Evolutionary conservation across 2,888 invertebrate species (phyloP).

Genomic region (Drosophila maculinotata): DNA sequence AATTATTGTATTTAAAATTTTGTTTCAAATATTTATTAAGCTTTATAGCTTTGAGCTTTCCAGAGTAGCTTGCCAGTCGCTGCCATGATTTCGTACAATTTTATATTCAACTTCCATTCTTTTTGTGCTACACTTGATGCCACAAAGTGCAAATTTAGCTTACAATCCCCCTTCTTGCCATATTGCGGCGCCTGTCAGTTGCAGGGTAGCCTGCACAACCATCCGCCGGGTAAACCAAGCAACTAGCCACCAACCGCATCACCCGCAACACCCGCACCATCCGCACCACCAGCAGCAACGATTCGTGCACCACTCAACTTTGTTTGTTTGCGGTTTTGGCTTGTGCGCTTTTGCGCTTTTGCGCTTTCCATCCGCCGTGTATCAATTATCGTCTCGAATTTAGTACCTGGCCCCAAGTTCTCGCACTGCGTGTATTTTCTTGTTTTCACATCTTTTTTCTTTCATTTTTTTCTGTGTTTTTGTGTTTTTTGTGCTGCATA

Average conservation of each 20-base stretch:
- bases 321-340: slow-evolving; percentile 74
- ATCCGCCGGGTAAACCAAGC: slow-evolving; percentile 3
- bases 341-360: slow-evolving; percentile 69
- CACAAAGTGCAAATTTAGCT: slow-evolving; percentile 46
- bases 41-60: neutral
- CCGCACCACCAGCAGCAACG: slow-evolving; percentile 1
- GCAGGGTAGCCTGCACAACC: neutral
- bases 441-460: neutral
- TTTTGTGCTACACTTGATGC: slow-evolving; percentile 22
- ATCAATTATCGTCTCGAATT: slow-evolving; percentile 77
- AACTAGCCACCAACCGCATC: neutral
- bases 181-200: slow-evolving; percentile 7
- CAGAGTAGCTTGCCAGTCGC: slow-evolving; percentile 8
- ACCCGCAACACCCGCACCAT: neutral
- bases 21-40: too few relatives aligned
- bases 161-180: too few relatives aligned
- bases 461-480: slow-evolving; percentile 2
- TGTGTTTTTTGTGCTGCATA: slow-evolving; percentile 45
- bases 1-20: too few relatives aligned
- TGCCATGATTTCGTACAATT: neutral
- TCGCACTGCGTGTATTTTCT: neutral
- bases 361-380: slow-evolving; percentile 64
- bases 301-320: slow-evolving; percentile 49
- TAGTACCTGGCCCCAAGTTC: slow-evolving; percentile 27
- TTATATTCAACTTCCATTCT: slow-evolving; percentile 8